Base-by-base conservation (phyloP, 2,113 vertebrate species). In the Panthera leo region DNA sequence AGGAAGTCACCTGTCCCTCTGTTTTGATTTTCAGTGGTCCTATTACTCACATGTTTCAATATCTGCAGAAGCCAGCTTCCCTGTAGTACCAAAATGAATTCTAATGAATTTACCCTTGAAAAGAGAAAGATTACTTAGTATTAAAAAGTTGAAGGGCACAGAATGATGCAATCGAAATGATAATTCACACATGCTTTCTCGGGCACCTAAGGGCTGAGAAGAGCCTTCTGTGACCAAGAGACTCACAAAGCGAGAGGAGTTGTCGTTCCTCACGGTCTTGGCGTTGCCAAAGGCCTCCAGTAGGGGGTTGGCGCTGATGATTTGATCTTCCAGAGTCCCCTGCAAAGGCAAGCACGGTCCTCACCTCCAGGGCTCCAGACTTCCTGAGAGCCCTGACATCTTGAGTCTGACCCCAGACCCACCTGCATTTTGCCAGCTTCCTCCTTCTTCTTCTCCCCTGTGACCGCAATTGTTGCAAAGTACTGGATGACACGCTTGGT, bases 101-200 rank as follows among this genome's bases (percentile, higher is more conserved):
- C 99, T 98, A 97, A 99, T 99, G 97, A 99, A 99, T 99, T 99
- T 99, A 82, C 99, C 99, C 99, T 99, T 97, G 88, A 83, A 97
- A 96, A 83, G 36, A 19, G 73, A 96, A 88, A 92, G 63, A 85
- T 5, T 1, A 63, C 88, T 88, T 82, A 34, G 23, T n/a, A 51
- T 91, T 88, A 83, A 78, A 91, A 87, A 63, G 18, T 25, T 73
- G 34, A 93, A 91, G 7, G 25, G 65, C 70, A 96, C 14, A 91
- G 53, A 90, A 25, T 29, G 7, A 63, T 36, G 5, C 4, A 82
- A 29, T 55, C 39, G 25, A 84, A 83, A 89, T 84, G 55, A n/a
- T 67, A 68, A 79, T 51, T 96, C 15, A 79, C 29, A 84, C 1
- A 27, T 29, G 6, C 27, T 0, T 70, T 70, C 29, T 89, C 25